Percentiles rank a stretch among this genome's conserved stretches.
Conservation (phyloP, 23 tunicate genomes). For the Corella eumyota region DNA sequence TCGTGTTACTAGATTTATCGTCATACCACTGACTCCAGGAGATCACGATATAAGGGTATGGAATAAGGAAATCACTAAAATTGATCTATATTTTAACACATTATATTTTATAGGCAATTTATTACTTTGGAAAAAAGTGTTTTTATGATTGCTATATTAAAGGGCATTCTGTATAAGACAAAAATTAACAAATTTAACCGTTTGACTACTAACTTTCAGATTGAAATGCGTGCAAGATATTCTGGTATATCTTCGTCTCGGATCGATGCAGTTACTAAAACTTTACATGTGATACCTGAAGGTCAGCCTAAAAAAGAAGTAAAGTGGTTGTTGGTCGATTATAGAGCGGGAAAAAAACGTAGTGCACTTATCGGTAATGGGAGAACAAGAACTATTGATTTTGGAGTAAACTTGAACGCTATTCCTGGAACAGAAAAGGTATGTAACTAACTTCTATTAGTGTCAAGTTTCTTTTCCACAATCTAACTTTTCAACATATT, state of each 20-base stretch:
- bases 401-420: constrained; percentile 20
- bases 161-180: no score
- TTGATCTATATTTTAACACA: no score
- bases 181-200: no score
- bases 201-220: no score
- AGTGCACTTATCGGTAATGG: not conserved
- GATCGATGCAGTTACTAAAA: constrained; percentile 48
- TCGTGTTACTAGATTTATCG: constrained; percentile 11
- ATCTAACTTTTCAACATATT: not conserved
- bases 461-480: not conserved
- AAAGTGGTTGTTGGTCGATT: constrained; percentile 43
- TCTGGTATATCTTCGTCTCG: no score
- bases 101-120: no score
- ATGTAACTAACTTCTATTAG: not conserved
- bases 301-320: constrained; percentile 21
- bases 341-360: not conserved
- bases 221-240: no score
- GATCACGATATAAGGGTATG: constrained; percentile 33
- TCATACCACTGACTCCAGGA: constrained; percentile 38
- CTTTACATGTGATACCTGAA: constrained; percentile 28
- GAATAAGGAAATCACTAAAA: no score
- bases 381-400: constrained; percentile 5
- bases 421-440: constrained; percentile 56
- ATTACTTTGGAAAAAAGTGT: no score
- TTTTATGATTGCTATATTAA: no score